These are phyloP conservation scores for Cheilosia variabilis DNA, from an alignment of 2,888 invertebrate genomes.

Conservation along the genomic window DNA sequence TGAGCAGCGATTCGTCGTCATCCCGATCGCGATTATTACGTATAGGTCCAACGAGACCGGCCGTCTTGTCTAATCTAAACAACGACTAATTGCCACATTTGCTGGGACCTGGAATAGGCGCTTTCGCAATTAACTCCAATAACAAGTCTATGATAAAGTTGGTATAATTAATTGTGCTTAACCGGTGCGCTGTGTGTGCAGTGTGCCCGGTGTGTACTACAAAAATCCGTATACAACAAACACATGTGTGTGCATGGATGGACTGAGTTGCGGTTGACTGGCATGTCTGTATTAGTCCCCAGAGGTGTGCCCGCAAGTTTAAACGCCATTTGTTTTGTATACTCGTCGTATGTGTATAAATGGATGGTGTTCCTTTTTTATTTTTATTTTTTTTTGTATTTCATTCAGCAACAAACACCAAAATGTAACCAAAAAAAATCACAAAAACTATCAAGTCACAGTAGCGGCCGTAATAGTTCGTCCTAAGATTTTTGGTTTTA, in stretches of 20 bases:
- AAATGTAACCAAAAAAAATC: background rate
- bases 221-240: constrained; percentile 23
- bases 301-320: constrained; percentile 70
- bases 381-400: background rate
- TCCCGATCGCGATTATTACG: constrained; percentile 50
- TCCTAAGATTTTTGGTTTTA: too few relatives aligned
- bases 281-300: constrained; percentile 69
- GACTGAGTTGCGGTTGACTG: constrained; percentile 42
- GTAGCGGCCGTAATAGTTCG: too few relatives aligned
- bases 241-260: constrained; percentile 17
- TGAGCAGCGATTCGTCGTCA: constrained; percentile 67
- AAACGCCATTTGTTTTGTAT: constrained; percentile 65
- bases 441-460: too few relatives aligned
- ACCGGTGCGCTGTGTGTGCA: constrained; percentile 55
- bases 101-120: constrained; percentile 70
- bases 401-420: background rate
- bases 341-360: constrained; percentile 16
- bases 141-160: constrained; percentile 75
- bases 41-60: constrained; percentile 30
- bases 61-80: constrained; percentile 75
- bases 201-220: constrained; percentile 46
- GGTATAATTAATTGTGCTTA: constrained; percentile 74
- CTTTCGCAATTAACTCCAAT: constrained; percentile 76
- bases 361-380: constrained; percentile 17
- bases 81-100: constrained; percentile 75